phyloP scores from a whole-genome alignment of 2,113 vertebrate genomes.

The Conger conger region DNA sequence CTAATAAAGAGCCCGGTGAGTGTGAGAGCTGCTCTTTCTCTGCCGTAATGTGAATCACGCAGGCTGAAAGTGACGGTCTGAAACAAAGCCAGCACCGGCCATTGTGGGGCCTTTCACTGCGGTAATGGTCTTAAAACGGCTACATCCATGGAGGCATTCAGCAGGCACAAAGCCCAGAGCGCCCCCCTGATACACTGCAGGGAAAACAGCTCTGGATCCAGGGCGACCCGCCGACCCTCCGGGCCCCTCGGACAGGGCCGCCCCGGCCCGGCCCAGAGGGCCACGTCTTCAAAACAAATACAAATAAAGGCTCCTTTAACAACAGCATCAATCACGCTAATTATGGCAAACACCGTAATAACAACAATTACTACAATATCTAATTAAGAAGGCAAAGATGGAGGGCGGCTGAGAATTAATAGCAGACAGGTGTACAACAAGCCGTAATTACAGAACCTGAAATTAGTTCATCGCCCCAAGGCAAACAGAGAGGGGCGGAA shows the following conservation, averaged over 20 bases:
- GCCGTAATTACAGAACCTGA: conserved; percentile 94
- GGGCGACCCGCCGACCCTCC: conserved; percentile 66
- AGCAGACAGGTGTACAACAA: conserved; percentile 99
- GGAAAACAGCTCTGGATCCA: conserved; percentile 70
- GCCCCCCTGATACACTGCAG: conserved; percentile 71
- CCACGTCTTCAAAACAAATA: background rate
- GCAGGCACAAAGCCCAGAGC: conserved; percentile 69
- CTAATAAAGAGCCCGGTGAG: too few relatives aligned
- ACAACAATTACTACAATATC: conserved; percentile 79
- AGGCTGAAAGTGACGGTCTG: conserved; percentile 77
- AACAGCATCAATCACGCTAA: conserved; percentile 73
- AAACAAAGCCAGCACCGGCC: conserved; percentile 75
- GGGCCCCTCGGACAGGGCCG: conserved; percentile 63
- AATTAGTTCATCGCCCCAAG: conserved; percentile 95
- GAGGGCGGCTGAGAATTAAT: conserved; percentile 81
- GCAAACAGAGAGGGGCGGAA: conserved; percentile 66
- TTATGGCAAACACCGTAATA: conserved; percentile 73
- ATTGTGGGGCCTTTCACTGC: conserved; percentile 75
- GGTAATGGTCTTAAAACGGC: conserved; percentile 87
- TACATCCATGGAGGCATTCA: conserved; percentile 81
- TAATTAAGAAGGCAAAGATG: conserved; percentile 78
- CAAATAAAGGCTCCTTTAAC: conserved; percentile 65
- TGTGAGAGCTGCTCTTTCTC: conserved; percentile 74
- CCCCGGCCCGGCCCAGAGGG: conserved; percentile 38
- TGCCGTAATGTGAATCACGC: conserved; percentile 84